Percentiles rank a stretch among this genome's conserved stretches.
phyloP scores from a whole-genome alignment of 2,113 vertebrate species.

The Corydoras sp. region DNA sequence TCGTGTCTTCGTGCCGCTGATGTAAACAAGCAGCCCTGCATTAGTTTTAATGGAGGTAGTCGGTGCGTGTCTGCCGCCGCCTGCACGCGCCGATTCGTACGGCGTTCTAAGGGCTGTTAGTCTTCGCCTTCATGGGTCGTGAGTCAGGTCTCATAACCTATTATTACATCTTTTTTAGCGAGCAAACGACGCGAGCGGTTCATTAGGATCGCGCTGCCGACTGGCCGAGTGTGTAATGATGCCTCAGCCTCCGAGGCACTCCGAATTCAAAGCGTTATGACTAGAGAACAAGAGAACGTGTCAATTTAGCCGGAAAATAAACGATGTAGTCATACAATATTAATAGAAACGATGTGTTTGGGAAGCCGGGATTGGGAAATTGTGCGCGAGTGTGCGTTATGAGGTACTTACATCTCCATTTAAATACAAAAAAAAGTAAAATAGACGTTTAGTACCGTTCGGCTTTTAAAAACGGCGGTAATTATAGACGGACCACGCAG shows the following conservation, averaged over 20 bases:
- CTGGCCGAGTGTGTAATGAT: conserved; percentile 20
- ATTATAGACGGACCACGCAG: no score
- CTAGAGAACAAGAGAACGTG: no score
- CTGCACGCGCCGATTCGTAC: conserved; percentile 5
- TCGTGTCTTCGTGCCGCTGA: no score
- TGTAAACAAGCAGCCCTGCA: background rate
- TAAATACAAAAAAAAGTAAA: no score
- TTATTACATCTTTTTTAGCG: conserved; percentile 11
- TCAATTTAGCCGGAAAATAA: no score
- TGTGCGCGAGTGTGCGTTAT: no score
- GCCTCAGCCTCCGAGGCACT: background rate
- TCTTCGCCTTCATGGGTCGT: conserved; percentile 10
- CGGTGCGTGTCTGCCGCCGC: background rate
- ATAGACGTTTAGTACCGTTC: no score
- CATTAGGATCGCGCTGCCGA: conserved; percentile 18
- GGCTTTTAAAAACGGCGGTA: no score
- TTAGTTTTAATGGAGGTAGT: background rate
- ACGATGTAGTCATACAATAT: no score
- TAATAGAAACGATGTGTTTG: no score
- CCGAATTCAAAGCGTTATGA: conserved; percentile 20
- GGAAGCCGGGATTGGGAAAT: no score
- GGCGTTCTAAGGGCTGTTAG: background rate
- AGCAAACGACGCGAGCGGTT: conserved; percentile 14
- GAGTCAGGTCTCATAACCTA: conserved; percentile 17
- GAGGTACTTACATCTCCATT: no score